phyloP scores from a whole-genome alignment of 2,888 invertebrate genomes.

The Pheosia tremula region DNA sequence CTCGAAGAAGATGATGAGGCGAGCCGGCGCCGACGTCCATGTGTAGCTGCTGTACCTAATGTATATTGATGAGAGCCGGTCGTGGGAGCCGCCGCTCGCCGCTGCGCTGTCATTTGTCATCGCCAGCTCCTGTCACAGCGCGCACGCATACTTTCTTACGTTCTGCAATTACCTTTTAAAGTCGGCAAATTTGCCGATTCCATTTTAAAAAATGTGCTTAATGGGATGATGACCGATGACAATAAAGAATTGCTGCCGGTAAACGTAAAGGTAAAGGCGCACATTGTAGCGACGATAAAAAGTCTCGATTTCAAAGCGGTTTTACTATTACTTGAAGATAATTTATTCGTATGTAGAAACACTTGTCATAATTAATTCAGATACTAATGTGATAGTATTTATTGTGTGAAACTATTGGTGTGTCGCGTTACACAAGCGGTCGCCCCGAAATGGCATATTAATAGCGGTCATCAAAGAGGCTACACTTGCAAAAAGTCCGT shows the following conservation, averaged over 20 bases:
- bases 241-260: slow-evolving; percentile 47
- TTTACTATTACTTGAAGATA: slow-evolving; percentile 1
- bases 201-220: slow-evolving; percentile 52
- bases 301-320: background rate
- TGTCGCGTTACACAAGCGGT: slow-evolving; percentile 64
- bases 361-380: slow-evolving; percentile 39
- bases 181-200: slow-evolving; percentile 68
- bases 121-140: slow-evolving; percentile 72
- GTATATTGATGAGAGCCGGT: slow-evolving; percentile 69
- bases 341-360: slow-evolving; percentile 25
- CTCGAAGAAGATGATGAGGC: slow-evolving; percentile 37
- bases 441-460: slow-evolving; percentile 64
- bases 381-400: slow-evolving; percentile 21
- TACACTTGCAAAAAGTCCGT: slow-evolving; percentile 55
- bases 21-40: slow-evolving; percentile 28
- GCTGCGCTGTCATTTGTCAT: slow-evolving; percentile 75
- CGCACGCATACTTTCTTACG: slow-evolving; percentile 73
- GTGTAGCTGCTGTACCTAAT: slow-evolving; percentile 51
- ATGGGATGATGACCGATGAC: slow-evolving; percentile 61
- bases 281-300: slow-evolving; percentile 15
- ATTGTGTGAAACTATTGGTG: slow-evolving; percentile 33
- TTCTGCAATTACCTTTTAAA: slow-evolving; percentile 76
- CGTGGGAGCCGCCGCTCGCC: slow-evolving; percentile 65
- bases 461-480: slow-evolving; percentile 57
- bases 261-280: slow-evolving; percentile 19